Base-by-base conservation (phyloP, 2,113 vertebrate genomes). In the Microcebus lehilahytsara region DNA sequence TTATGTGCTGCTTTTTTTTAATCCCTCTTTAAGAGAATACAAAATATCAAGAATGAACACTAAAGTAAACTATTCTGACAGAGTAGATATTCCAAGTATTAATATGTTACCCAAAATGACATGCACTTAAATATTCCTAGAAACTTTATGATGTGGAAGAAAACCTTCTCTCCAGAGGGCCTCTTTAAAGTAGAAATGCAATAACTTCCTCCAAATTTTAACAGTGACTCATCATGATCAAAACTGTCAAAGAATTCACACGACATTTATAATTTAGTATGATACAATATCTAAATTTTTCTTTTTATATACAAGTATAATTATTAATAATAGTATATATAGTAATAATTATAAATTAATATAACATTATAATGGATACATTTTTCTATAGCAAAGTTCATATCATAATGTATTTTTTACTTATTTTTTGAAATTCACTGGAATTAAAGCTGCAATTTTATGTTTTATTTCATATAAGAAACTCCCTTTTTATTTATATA, bases 381-480 rank as follows among this genome's bases (percentile, higher is more conserved):
- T 42, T 79, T 51, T n/a, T 32, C 42, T 62, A 66, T 64, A 53
- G 2, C 10, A 93, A 91, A 71, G 30, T 6, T 87, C 78, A 42
- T 78, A 4, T 78, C 3, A 83, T 91, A 16, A 69, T 40, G 8
- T 40, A 37, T 32, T 60, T 69, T 71, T 89, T 60, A 37, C 9
- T 86, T 27, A 49, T 30, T 53, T 11, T 75, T 37, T 83, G 42
- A 56, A 64, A 77, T 46, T 56, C 77, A 56, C 4, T 78, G 4
- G 8, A 64, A 69, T 72, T 42, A 32, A 85, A 91, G 71, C 62
- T 75, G 34, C 69, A 53, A 46, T 77, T 84, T 77, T 42, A 37
- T 74, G 10, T 77, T 87, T 86, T 56, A 34, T 89, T 86, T 87
- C 16, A 78, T 91, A 71, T 25, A 40, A 49, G 16, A 88, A 85